Evolutionary conservation across 2,113 vertebrate species (phyloP).

Genomic region (Procavia capensis): DNA sequence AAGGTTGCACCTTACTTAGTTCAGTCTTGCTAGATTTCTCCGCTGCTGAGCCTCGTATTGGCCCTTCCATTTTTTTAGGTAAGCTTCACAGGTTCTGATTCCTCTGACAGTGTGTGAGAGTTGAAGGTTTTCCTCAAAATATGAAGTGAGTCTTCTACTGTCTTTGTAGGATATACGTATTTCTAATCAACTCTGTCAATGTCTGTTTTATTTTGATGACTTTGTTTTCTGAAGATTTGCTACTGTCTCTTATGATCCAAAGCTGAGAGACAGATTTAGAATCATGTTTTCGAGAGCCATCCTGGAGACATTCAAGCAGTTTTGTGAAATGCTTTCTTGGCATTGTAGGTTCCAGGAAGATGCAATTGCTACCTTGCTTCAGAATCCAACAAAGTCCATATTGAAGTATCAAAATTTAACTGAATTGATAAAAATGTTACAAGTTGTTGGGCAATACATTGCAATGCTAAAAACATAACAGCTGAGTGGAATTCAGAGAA

Average conservation of each 20-base stretch:
- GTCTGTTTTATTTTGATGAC: neutral
- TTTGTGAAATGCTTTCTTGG: constrained; percentile 12
- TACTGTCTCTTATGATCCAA: neutral
- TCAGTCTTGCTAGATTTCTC: neutral
- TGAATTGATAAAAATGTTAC: neutral
- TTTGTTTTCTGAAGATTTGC: constrained; percentile 56
- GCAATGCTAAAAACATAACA: neutral
- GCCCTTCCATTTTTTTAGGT: neutral
- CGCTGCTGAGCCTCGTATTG: neutral
- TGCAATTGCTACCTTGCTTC: neutral
- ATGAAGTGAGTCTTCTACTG: neutral
- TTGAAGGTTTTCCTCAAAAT: constrained; percentile 26
- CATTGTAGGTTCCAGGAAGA: neutral
- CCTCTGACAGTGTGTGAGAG: neutral
- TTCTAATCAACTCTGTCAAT: neutral
- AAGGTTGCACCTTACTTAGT: neutral
- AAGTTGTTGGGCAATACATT: neutral
- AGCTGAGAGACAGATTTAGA: neutral
- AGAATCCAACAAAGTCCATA: neutral
- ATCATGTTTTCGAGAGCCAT: neutral
- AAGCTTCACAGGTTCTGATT: neutral
- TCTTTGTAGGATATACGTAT: neutral
- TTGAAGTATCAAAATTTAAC: constrained; percentile 33
- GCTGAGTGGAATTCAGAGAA: neutral
- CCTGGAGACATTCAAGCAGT: neutral